Conservation (phyloP, 2,797 vertebrate genomes). For the Lepilemur ruficaudatus region DNA sequence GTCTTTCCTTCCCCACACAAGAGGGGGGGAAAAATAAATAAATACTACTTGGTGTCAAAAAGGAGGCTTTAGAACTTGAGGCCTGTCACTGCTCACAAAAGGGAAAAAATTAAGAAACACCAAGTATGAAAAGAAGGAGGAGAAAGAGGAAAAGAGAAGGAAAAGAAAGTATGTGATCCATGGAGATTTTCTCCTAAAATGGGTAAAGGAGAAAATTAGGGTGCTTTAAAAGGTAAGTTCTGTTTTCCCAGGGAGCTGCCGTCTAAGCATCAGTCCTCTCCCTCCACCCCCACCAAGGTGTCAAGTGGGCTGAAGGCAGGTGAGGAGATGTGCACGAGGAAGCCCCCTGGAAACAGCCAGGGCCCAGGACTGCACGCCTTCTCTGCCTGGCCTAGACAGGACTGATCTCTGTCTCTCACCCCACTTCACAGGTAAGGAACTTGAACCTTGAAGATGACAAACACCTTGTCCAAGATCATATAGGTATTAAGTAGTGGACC, state of each 20-base stretch:
- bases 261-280: background rate
- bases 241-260: background rate
- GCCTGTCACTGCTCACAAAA: background rate
- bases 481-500: background rate
- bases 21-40: background rate
- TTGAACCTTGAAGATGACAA: background rate
- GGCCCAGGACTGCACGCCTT: too few relatives aligned
- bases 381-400: background rate
- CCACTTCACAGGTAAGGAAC: background rate
- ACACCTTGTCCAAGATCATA: background rate
- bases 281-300: too few relatives aligned
- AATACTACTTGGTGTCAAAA: background rate
- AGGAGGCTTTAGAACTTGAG: background rate
- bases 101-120: background rate
- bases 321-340: rapidly evolving
- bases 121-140: background rate
- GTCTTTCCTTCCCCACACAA: background rate
- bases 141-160: background rate
- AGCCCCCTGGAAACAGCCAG: background rate
- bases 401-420: background rate
- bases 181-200: background rate
- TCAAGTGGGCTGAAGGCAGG: background rate
- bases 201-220: background rate
- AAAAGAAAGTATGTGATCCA: background rate
- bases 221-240: background rate